Evolutionary conservation across 2,113 vertebrate species (phyloP).

Genomic region (Anseranas semipalmata): DNA sequence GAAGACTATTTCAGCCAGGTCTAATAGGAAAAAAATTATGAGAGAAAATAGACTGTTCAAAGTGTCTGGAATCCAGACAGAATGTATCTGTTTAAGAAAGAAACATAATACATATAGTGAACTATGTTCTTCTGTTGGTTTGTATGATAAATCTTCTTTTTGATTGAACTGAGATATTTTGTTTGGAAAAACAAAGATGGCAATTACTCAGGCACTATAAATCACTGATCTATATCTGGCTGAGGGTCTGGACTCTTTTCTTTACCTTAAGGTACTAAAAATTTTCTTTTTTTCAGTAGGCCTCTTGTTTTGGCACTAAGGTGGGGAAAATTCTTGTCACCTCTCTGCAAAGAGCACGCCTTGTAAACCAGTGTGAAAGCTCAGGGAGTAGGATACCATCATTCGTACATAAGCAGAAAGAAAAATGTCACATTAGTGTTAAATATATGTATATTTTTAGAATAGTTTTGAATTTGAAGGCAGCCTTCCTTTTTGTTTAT

Average conservation of each 20-base stretch:
- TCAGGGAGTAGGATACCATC: not conserved
- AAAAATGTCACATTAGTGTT: not conserved
- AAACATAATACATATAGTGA: not conserved
- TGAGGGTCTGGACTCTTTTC: not conserved
- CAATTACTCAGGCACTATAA: not conserved
- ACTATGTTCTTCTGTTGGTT: not conserved
- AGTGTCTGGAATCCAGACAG: not conserved
- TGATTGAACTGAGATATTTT: not conserved
- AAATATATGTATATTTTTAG: not conserved
- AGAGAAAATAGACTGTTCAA: not conserved
- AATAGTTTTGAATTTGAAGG: not conserved
- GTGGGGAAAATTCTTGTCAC: not conserved
- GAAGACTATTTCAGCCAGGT: not conserved
- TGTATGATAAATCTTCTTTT: not conserved
- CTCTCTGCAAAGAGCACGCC: not conserved
- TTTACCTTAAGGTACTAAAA: not conserved
- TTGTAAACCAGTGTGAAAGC: not conserved
- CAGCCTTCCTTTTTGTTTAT: not conserved
- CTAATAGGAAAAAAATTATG: not conserved
- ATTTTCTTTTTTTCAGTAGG: not conserved
- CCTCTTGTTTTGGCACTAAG: not conserved
- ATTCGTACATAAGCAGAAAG: not conserved
- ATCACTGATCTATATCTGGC: not conserved
- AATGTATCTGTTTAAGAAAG: not conserved
- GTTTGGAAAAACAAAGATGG: not conserved